Base-by-base conservation (phyloP, 2,888 invertebrate species). In the Lasioglossum villosulum region DNA sequence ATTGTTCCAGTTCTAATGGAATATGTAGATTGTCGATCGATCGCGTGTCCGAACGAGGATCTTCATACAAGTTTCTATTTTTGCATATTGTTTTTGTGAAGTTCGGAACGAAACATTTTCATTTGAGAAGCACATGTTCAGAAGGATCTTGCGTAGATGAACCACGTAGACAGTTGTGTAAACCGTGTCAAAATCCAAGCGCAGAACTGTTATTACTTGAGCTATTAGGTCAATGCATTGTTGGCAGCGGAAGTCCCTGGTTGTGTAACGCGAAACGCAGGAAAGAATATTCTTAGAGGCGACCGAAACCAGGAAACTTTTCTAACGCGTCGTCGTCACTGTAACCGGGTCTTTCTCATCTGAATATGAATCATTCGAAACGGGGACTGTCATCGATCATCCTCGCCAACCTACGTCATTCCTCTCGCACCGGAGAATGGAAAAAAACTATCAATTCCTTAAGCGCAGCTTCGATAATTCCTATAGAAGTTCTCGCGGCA, bases 221-320 rank as follows among this genome's bases (percentile, higher is more conserved):
- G 34, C 66, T 19, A 30, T 66, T 66, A 30, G 34, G 66, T 66
- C 66, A 45, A 23, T 71, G 34, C 23, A n/a, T 71, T 59, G 59
- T 56, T n/a, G 27, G 27, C 12, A 37, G 30, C 66, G 34, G 66
- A 66, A 66, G 30, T 34, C 66, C 37, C 52, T 56, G n/a, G 34
- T 27, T 30, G 59, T 16, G 59, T 59, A 59, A 59, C 59, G 27
- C 12, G 59, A 59, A 59, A 59, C 59, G 27, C 59, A 16, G 59
- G 16, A 59, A 59, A 59, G 59, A 59, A 59, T 30, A 59, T 59
- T 59, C 59, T 30, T 5, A 16, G 27, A 27, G 59, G 59, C 59
- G 59, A 27, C 59, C 14, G 59, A 59, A 59, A 59, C 59, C n/a
- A 52, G 63, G 66, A 52, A 73, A 52, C 74, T 59, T 59, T 16